A percentile compares a stretch with the other conserved stretches of the same genome.
These are phyloP conservation scores for Drosophila baimaii DNA, from an alignment of 1,140 invertebrate species.

Conservation along the genomic window DNA sequence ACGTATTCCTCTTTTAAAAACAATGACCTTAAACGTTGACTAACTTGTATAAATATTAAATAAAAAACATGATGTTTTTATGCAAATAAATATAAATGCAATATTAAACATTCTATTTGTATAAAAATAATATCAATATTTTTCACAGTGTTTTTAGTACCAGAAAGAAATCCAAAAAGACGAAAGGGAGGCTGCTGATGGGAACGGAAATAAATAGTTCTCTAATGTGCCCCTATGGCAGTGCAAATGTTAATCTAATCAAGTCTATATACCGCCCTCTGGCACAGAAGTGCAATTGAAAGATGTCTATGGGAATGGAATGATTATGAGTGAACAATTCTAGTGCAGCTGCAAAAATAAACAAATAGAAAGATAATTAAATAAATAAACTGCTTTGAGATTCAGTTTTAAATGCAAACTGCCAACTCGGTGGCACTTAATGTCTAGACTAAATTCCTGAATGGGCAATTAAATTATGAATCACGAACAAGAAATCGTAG, in stretches of 20 bases:
- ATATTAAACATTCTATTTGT: no score
- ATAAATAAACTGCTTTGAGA: background rate
- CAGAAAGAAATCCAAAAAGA: background rate
- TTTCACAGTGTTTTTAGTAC: background rate
- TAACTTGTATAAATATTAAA: no score
- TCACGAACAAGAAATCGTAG: no score
- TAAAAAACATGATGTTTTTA: no score
- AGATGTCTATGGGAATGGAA: background rate
- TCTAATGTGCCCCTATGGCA: constrained; percentile 54
- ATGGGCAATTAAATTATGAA: background rate
- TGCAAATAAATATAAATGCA: background rate
- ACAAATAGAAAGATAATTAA: background rate
- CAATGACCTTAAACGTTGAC: no score
- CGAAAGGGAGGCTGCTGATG: constrained; percentile 8
- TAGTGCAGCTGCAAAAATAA: constrained; percentile 12
- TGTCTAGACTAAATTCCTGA: background rate
- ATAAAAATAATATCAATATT: background rate
- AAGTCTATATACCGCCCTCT: constrained; percentile 23
- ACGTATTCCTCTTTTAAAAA: background rate
- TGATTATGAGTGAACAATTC: background rate
- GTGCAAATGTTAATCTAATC: constrained; percentile 77
- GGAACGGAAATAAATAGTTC: constrained; percentile 26
- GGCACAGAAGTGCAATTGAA: background rate
- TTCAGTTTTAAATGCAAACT: background rate
- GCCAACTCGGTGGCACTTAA: background rate